Conservation (phyloP, 1,140 invertebrate species). For the Drepana arcuata region DNA sequence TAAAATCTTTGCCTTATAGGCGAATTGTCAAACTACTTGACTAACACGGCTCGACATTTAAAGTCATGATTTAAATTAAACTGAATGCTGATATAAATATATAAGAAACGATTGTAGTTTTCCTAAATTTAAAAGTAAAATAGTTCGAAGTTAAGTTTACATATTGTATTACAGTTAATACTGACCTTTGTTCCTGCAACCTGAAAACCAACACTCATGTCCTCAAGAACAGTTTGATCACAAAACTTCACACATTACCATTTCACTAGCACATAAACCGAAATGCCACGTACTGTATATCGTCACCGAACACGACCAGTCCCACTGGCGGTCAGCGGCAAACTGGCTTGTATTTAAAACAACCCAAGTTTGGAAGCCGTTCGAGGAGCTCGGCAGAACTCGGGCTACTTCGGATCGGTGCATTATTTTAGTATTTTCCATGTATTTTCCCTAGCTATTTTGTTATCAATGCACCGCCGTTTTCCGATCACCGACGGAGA, state of each 20-base stretch:
- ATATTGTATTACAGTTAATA: no score
- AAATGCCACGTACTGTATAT: no score
- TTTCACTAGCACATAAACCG: constrained; percentile 23
- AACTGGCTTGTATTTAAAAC: constrained; percentile 20
- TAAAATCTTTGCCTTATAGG: no score
- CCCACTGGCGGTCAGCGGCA: constrained; percentile 14
- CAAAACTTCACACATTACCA: constrained; percentile 21
- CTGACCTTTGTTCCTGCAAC: no score
- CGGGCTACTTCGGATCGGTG: constrained; percentile 17
- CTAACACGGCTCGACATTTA: no score
- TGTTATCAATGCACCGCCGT: constrained; percentile 3
- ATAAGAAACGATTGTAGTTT: no score
- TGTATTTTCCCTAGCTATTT: constrained; percentile 2
- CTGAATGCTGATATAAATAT: no score
- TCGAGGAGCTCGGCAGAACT: constrained; percentile 14
- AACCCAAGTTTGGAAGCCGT: constrained; percentile 14
- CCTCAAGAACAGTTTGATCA: constrained; percentile 14
- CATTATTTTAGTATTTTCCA: no score
- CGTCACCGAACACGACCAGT: constrained; percentile 7
- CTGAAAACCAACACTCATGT: constrained; percentile 28
- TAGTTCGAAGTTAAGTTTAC: no score
- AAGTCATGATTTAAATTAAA: no score
- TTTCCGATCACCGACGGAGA: constrained; percentile 2
- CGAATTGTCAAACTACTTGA: no score
- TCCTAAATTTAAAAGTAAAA: no score